A percentile compares a stretch with the other conserved stretches of the same genome.
Conservation (phyloP, 35 echinoderm and acorn worm genomes). For the Holothuria glaberrima region DNA sequence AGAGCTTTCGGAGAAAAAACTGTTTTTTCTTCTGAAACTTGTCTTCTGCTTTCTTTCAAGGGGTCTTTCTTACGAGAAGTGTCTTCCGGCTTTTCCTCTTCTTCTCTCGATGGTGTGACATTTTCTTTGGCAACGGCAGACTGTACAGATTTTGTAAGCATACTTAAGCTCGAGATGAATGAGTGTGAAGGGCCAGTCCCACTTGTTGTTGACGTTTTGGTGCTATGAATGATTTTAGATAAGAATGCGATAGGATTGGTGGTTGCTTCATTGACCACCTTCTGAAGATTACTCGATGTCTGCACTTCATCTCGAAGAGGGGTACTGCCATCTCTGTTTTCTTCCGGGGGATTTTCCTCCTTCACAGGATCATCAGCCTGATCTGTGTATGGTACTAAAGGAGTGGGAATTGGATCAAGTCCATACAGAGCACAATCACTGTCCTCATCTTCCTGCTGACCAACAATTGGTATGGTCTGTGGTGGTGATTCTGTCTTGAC, state of each 20-base stretch:
- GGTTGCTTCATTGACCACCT: constrained; percentile 61
- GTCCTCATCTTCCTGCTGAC: not conserved
- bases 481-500: constrained; percentile 30
- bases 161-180: constrained; percentile 54
- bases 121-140: constrained; percentile 42
- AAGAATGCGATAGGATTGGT: constrained; percentile 74
- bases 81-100: not conserved
- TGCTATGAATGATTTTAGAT: constrained; percentile 67
- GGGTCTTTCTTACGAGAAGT: not conserved
- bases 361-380: not conserved
- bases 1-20: not conserved
- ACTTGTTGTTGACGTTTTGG: constrained; percentile 37
- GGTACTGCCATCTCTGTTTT: constrained; percentile 3
- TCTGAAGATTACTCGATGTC: not conserved
- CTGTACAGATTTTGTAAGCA: constrained; percentile 60
- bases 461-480: not conserved
- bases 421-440: not conserved
- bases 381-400: constrained; percentile 33
- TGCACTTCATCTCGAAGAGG: constrained; percentile 28
- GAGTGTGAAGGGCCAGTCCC: constrained; percentile 20
- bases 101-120: not conserved
- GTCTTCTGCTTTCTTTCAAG: too few relatives aligned
- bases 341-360: not conserved
- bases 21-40: not conserved
- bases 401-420: not conserved